Evolutionary conservation across 2,797 vertebrate genomes (phyloP), one percentile per base, ranked within the genome.

Genomic region (Glyptemys insculpta): DNA sequence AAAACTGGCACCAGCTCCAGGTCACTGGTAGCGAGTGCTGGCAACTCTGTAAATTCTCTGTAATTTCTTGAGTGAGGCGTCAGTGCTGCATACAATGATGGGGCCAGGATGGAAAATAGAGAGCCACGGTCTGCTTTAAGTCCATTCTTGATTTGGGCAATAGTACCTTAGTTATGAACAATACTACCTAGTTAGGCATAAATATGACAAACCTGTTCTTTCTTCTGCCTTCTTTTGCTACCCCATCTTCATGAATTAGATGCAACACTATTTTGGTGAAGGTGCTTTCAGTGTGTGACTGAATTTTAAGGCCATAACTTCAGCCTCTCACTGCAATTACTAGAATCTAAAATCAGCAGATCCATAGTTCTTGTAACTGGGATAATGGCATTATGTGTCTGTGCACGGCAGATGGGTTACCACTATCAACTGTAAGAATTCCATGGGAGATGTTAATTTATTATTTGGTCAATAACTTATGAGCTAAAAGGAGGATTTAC

Each of bases 251-350:
- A 80, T 89, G 95, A 94, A 94, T 96, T 81, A 94, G 29, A 80
- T 8, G 92, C 84, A 95, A 92, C 95, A 91, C 57, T 8, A 52
- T 86, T 94, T 95, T 96, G 94, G 91, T 76, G 52, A 62, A 94
- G 87, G 68, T 85, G 62, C 65, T 65, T 90, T 82, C 79, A 82
- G 34, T 0, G 0, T 91, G 72, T 87, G 9, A 3, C 8, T 93
- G 79, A 84, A 86, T 0, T 79, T 49, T 88, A 88, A 88, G 84
- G 83, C 50, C n/a, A 29, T 29, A 56, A 21, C 82, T 92, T 85
- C 86, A 10, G 2, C 54, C n/a, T 86, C 34, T 50, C 25, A 41
- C 7, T 86, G 44, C 44, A 37, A 56, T 79, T 50, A 11, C 11
- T 79, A 14, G 62, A 57, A 87, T 85, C 79, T 92, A 15, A 89